Percentiles rank a stretch among this genome's conserved stretches.
Conservation (phyloP, 2,797 vertebrate species). For the Arctocebus calabarensis region DNA sequence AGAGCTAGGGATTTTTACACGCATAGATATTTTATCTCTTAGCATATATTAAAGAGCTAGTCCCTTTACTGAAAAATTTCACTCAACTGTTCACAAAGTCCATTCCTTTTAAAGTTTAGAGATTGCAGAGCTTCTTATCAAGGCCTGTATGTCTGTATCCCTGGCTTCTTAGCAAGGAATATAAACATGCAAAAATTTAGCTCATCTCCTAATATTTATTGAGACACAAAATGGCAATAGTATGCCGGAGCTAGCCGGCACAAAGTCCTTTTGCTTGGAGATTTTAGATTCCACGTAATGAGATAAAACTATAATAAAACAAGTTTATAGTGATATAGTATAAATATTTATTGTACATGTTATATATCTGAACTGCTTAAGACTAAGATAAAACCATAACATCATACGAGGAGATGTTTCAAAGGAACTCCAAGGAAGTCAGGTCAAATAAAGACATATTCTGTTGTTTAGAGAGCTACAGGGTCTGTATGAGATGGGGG, state of each 20-base stretch:
- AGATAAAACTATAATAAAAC: background rate
- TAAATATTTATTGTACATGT: background rate
- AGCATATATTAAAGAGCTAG: background rate
- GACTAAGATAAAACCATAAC: background rate
- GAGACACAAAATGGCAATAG: background rate
- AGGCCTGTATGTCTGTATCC: background rate
- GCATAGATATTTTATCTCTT: constrained; percentile 7
- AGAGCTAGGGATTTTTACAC: background rate
- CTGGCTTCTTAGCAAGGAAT: background rate
- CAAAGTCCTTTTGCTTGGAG: background rate
- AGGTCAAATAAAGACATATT: background rate
- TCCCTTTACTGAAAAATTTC: background rate
- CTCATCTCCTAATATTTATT: constrained; percentile 21
- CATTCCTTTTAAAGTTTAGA: constrained; percentile 16
- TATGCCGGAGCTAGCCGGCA: background rate
- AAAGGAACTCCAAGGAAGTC: background rate
- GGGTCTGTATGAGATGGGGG: background rate
- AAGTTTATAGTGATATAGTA: background rate
- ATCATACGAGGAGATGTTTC: background rate
- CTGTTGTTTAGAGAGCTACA: background rate
- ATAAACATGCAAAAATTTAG: constrained; percentile 3
- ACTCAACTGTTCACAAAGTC: background rate
- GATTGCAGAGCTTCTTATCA: constrained; percentile 12
- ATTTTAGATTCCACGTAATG: constrained; percentile 27
- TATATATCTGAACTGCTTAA: constrained; percentile 6